Conservation (phyloP, 2,113 vertebrate species). For the Salvelinus alpinus region DNA sequence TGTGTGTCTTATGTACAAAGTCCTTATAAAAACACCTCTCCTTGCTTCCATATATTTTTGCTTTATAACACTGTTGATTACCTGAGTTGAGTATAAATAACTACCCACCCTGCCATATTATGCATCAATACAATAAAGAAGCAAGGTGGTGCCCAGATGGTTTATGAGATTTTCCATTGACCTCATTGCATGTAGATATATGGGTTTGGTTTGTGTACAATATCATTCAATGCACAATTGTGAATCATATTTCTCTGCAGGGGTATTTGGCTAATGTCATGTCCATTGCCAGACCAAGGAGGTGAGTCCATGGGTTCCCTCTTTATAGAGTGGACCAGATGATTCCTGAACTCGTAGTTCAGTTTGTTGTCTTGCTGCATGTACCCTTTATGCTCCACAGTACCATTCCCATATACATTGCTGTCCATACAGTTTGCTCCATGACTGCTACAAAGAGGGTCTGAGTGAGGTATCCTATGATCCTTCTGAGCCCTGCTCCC, state of each 20-base stretch:
- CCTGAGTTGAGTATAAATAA: neutral
- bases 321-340: constrained; percentile 74
- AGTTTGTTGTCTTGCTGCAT: constrained; percentile 58
- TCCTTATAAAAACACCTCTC: too few species aligned
- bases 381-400: constrained; percentile 57
- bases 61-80: neutral
- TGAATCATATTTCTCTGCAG: constrained; percentile 66
- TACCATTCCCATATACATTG: constrained; percentile 54
- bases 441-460: constrained; percentile 28
- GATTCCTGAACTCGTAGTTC: constrained; percentile 64
- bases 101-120: neutral
- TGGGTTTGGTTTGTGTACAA: constrained; percentile 67
- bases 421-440: constrained; percentile 36
- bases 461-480: constrained; percentile 55
- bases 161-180: neutral
- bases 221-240: constrained; percentile 28
- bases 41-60: neutral
- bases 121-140: neutral
- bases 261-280: constrained; percentile 11
- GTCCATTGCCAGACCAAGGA: constrained; percentile 46
- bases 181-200: constrained; percentile 75
- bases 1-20: too few species aligned
- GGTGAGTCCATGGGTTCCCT: constrained; percentile 78
- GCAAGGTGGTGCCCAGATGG: neutral
- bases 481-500: constrained; percentile 44